Conservation (phyloP, 2,888 invertebrate species). For the Amphimallon solstitiale region DNA sequence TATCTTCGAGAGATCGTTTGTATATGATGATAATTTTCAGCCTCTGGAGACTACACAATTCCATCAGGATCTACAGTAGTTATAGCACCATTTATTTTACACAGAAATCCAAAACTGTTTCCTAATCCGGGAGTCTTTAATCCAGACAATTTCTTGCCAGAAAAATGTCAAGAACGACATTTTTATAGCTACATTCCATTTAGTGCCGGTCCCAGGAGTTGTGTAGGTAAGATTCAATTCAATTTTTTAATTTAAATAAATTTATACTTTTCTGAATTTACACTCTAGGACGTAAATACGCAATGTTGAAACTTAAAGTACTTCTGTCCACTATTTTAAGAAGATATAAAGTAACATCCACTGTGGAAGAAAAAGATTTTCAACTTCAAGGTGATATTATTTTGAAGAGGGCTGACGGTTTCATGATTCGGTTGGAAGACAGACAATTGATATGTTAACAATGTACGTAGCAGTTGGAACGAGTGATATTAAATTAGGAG, state of each 20-base stretch:
- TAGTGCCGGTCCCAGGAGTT: slow-evolving; percentile 84
- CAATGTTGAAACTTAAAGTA: slow-evolving; percentile 82
- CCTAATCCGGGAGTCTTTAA: slow-evolving; percentile 81
- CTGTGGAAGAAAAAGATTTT: slow-evolving; percentile 75
- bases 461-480: neutral
- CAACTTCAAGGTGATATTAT: slow-evolving; percentile 81
- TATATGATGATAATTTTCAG: slow-evolving; percentile 57
- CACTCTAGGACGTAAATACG: slow-evolving; percentile 77
- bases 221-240: slow-evolving; percentile 70
- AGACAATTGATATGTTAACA: slow-evolving; percentile 10
- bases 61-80: slow-evolving; percentile 77
- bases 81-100: slow-evolving; percentile 74
- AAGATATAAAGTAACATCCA: slow-evolving; percentile 76
- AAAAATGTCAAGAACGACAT: slow-evolving; percentile 79
- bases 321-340: slow-evolving; percentile 79
- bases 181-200: slow-evolving; percentile 85
- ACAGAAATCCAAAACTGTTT: slow-evolving; percentile 77
- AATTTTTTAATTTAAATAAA: neutral
- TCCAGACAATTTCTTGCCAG: slow-evolving; percentile 88
- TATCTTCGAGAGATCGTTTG: neutral
- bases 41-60: slow-evolving; percentile 71
- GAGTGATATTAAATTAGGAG: neutral
- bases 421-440: slow-evolving; percentile 62
- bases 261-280: neutral
- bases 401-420: slow-evolving; percentile 80